Conservation (phyloP, 2,888 invertebrate genomes). For the Apodemia duryi region DNA sequence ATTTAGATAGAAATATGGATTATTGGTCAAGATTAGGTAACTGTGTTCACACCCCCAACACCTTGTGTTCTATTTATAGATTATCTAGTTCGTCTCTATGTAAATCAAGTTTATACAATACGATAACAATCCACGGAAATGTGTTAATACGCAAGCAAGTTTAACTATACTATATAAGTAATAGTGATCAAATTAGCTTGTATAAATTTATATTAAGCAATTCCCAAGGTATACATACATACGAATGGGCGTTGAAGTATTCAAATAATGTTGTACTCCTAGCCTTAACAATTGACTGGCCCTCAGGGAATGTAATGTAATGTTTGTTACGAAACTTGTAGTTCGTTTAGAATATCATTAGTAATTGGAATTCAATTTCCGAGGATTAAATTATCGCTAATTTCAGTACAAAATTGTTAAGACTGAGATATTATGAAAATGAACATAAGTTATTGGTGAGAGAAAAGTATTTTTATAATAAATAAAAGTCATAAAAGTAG, state of each 20-base stretch:
- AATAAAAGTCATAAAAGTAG: too few species aligned
- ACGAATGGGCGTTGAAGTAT: slow-evolving; percentile 39
- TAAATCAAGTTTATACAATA: slow-evolving; percentile 11
- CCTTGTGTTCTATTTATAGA: slow-evolving; percentile 37
- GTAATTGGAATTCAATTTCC: background rate
- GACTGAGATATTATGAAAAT: background rate
- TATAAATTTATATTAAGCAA: slow-evolving; percentile 14
- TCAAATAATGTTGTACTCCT: slow-evolving; percentile 38
- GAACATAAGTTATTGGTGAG: too few species aligned
- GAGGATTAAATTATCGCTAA: background rate
- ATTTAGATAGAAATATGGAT: background rate
- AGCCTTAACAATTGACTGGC: slow-evolving; percentile 39
- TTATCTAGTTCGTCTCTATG: slow-evolving; percentile 30
- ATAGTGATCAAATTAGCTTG: slow-evolving; percentile 21
- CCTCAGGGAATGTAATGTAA: slow-evolving; percentile 35
- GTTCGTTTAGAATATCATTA: slow-evolving; percentile 6
- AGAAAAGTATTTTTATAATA: too few species aligned
- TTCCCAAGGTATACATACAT: slow-evolving; percentile 20
- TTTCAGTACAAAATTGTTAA: background rate
- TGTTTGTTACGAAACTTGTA: slow-evolving; percentile 25
- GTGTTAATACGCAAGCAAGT: slow-evolving; percentile 1
- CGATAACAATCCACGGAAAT: background rate
- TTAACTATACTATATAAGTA: slow-evolving; percentile 9
- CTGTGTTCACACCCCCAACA: too few species aligned
- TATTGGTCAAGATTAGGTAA: slow-evolving; percentile 25